These are phyloP conservation scores for Chouioia cunea DNA, from an alignment of 2,888 invertebrate species.

Conservation along the genomic window DNA sequence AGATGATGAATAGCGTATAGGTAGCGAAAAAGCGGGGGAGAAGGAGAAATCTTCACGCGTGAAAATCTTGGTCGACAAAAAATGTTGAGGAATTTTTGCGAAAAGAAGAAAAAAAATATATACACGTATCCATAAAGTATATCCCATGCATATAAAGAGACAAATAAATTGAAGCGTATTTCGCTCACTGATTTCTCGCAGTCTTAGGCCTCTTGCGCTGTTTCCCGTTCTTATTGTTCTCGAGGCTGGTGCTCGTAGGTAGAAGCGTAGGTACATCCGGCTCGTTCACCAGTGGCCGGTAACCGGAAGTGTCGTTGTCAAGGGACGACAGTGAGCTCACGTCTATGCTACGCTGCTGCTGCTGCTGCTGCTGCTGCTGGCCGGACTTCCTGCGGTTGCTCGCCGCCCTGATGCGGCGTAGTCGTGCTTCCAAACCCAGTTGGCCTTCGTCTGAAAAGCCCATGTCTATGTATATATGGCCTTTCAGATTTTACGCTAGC, in stretches of 20 bases:
- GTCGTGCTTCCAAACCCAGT: slow-evolving; percentile 65
- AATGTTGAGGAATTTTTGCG: too few species aligned
- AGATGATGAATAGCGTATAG: too few species aligned
- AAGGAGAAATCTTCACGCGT: too few species aligned
- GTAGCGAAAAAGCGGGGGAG: too few species aligned
- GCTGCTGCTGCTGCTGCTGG: slow-evolving; percentile 34
- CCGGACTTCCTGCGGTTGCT: slow-evolving; percentile 49
- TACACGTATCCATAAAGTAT: too few species aligned
- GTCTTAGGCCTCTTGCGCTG: slow-evolving; percentile 43
- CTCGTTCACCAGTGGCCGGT: slow-evolving; percentile 55
- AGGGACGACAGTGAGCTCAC: slow-evolving; percentile 56
- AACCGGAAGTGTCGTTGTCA: slow-evolving; percentile 55
- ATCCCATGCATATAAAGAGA: too few species aligned
- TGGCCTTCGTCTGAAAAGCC: slow-evolving; percentile 64
- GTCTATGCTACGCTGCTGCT: slow-evolving; percentile 41
- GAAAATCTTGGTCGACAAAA: too few species aligned
- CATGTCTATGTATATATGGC: too few species aligned
- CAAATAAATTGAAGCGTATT: too few species aligned
- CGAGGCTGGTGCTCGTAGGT: neutral
- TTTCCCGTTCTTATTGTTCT: slow-evolving; percentile 34
- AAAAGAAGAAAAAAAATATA: too few species aligned
- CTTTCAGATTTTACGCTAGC: too few species aligned
- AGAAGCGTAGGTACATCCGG: slow-evolving; percentile 52
- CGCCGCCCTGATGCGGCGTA: slow-evolving; percentile 67
- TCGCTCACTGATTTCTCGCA: slow-evolving; percentile 41